Evolutionary conservation across 2,888 invertebrate species (phyloP).

Genomic region (Mesodorylaimus sp.): DNA sequence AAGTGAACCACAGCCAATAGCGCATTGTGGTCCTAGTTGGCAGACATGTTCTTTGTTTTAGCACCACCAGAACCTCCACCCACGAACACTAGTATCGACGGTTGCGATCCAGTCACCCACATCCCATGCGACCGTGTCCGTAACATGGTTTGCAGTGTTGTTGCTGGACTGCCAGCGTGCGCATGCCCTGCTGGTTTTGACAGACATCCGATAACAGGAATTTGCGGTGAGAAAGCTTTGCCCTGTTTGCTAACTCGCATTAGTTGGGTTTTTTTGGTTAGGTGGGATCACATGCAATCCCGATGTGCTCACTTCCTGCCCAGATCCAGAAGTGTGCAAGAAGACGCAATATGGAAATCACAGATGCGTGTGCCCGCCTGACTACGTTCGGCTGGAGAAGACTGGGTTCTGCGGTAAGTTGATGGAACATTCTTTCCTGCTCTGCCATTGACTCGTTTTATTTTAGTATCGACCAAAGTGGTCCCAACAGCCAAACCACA

Average conservation of each 20-base stretch:
- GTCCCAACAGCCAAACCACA: too few species aligned
- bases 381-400: background rate
- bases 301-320: slow-evolving; percentile 25
- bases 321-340: slow-evolving; percentile 22
- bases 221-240: slow-evolving; percentile 3
- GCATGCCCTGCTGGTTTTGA: slow-evolving; percentile 24
- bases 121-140: slow-evolving; percentile 26
- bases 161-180: slow-evolving; percentile 17
- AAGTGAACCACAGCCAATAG: background rate
- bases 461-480: background rate
- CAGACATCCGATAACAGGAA: slow-evolving; percentile 24
- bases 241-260: background rate
- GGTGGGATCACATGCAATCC: slow-evolving; percentile 28
- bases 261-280: slow-evolving; percentile 15
- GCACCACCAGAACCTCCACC: background rate
- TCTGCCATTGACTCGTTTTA: background rate
- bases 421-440: background rate
- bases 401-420: slow-evolving; percentile 8
- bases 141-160: slow-evolving; percentile 19
- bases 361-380: slow-evolving; percentile 25
- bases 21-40: background rate
- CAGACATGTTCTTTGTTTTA: background rate
- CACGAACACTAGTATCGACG: background rate
- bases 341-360: slow-evolving; percentile 24
- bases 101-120: slow-evolving; percentile 23